Evolutionary conservation across 1,140 invertebrate genomes (phyloP), one percentile per base, ranked within the genome.

Genomic region (Drosophila setifemur): DNA sequence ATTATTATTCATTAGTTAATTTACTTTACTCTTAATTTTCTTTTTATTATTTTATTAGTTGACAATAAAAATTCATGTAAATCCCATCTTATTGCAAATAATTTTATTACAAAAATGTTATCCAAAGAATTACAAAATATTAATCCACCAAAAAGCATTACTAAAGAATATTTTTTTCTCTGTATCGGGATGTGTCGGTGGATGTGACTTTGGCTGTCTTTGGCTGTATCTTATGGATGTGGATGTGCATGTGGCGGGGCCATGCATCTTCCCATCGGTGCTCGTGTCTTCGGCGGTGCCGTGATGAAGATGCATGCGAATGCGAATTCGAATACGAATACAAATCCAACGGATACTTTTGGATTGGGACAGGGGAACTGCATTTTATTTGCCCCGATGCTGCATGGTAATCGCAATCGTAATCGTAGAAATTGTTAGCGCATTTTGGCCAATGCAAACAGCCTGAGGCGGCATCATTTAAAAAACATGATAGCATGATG

Each of bases 381-480:
- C 45, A 53, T 70, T 73, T 45, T 58, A 58, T 76, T 76, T 68
- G 52, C 39, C 39, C 63, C 23, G 52, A 44, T 77, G 73, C 67
- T 57, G 57, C 57, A 77, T 60, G 69, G 78, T 72, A 83, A 82
- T 75, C 77, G 75, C 69, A 79, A 85, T 85, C 58, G 73, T 85
- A 85, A 86, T 81, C 82, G 81, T 73, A 69, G 68, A 86, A 86
- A 86, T 86, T 86, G 75, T 86, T 86, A 81, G 81, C 81, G 81
- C 82, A 81, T 86, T 86, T 86, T 86, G 81, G 68, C 82, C 75
- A 83, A 86, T 86, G 53, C 81, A 86, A 86, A 86, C 81, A 86
- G 81, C 81, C 72, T 16, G 44, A 40, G 58, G 81, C 81, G 75
- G 81, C 81, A 68, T 83, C 79, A 83, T 85, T 74, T 85, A 74